phyloP scores from a whole-genome alignment of 2,797 vertebrate species.

The Neostethus bicornis region DNA sequence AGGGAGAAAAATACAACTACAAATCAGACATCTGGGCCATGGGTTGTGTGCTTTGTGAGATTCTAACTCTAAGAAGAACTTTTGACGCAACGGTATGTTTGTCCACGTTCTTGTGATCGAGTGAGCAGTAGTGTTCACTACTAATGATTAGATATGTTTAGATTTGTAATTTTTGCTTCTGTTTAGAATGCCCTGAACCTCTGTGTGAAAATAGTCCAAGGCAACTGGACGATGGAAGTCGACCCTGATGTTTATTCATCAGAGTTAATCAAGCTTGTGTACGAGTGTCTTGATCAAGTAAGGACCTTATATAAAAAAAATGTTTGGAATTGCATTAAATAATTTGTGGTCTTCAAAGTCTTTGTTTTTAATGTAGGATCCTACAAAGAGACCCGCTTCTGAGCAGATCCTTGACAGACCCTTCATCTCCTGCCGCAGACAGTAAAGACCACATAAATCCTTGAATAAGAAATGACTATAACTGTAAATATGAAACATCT shows the following conservation, averaged over 20 bases:
- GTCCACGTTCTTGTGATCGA: not conserved
- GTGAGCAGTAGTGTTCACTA: not conserved
- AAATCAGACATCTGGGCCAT: slow-evolving; percentile 99
- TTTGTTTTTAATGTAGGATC: slow-evolving; percentile 83
- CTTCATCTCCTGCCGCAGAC: slow-evolving; percentile 83
- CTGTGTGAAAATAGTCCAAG: slow-evolving; percentile 98
- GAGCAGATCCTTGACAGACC: slow-evolving; percentile 89
- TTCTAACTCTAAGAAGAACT: slow-evolving; percentile 94
- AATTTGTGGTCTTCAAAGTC: not conserved
- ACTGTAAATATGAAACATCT: not conserved
- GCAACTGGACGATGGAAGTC: slow-evolving; percentile 95
- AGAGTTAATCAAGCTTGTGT: slow-evolving; percentile 90
- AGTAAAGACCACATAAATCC: slow-evolving; percentile 78
- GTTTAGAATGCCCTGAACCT: slow-evolving; percentile 94
- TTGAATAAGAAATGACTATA: slow-evolving; percentile 45
- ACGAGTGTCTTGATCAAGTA: slow-evolving; percentile 93
- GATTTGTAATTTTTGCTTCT: slow-evolving; percentile 32
- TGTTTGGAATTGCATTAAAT: not conserved
- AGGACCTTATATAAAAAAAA: slow-evolving; percentile 35
- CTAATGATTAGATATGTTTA: too few relatives aligned
- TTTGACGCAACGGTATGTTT: slow-evolving; percentile 95
- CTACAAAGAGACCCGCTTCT: slow-evolving; percentile 91
- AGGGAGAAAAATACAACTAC: slow-evolving; percentile 97
- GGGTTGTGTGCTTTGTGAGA: slow-evolving; percentile 95
- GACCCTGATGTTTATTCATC: slow-evolving; percentile 88